These are phyloP conservation scores for Rhyacichthys aspro DNA, from an alignment of 2,797 vertebrate species.

Conservation along the genomic window DNA sequence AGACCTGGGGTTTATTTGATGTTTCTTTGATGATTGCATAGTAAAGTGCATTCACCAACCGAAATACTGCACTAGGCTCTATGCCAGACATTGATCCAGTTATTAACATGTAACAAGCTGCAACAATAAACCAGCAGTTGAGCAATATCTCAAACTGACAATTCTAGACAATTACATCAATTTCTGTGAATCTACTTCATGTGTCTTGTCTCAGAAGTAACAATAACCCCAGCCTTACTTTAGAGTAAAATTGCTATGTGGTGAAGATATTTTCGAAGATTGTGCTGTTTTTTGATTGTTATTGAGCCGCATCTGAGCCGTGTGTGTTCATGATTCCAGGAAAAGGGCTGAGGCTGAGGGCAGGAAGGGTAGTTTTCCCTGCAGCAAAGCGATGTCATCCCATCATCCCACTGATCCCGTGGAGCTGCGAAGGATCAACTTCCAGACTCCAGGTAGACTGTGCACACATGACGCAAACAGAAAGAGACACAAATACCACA, in stretches of 20 bases:
- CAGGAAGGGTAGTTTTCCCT: constrained; percentile 96
- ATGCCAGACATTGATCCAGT: constrained; percentile 10
- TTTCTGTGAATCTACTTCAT: constrained; percentile 10
- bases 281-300: constrained; percentile 10
- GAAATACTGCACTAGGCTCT: constrained; percentile 5
- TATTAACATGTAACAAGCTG: constrained; percentile 23
- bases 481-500: constrained; percentile 4
- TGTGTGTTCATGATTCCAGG: constrained; percentile 71
- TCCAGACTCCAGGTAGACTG: constrained; percentile 95
- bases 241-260: constrained; percentile 9
- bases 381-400: constrained; percentile 95
- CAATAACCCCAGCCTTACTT: constrained; percentile 12
- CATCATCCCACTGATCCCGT: constrained; percentile 98
- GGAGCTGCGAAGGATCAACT: constrained; percentile 97
- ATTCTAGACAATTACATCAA: constrained; percentile 11
- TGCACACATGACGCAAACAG: constrained; percentile 13
- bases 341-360: constrained; percentile 96
- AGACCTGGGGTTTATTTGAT: constrained; percentile 21
- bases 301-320: constrained; percentile 9
- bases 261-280: constrained; percentile 7
- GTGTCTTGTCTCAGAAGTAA: constrained; percentile 13
- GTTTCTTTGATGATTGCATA: constrained; percentile 36
- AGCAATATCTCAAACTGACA: constrained; percentile 15
- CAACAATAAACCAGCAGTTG: constrained; percentile 11
- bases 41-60: constrained; percentile 10